Evolutionary conservation across 2,113 vertebrate genomes (phyloP), one percentile per base, ranked within the genome.

Genomic region (Xiphophorus maculatus): DNA sequence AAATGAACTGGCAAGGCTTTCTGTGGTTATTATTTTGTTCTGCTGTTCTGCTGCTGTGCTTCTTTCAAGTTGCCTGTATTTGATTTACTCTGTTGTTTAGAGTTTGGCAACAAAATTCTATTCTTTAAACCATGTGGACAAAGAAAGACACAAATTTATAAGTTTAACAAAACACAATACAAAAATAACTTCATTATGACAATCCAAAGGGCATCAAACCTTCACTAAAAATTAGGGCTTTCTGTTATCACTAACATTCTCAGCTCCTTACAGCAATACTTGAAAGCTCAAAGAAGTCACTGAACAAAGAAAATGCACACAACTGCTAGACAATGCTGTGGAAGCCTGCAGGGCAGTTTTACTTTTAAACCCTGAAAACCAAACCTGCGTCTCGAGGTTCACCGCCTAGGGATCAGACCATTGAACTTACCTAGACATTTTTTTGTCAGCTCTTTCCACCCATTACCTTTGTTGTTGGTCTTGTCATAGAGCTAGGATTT

Each of bases 391-490:
- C 54, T 37, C 3, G 9, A 51, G 10, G 35, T 62, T 71, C 70
- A 15, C 71, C 10, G 71, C 82, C 29, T 67, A 58, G 58, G 44
- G 76, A 40, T 86, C 71, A 22, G 22, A 54, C 83, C 84, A 86
- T 84, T 86, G 80, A 74, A 28, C 68, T 29, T 35, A 35, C 37
- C 80, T 70, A 54, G 73, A 82, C 75, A 85, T 70, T 29, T 79
- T 83, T 77, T 86, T 82, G 81, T 87, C 87, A 72, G 72, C 61
- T 63, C 66, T 84, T 85, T 84, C 77, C 83, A 84, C 73, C 82
- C 79, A 80, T 75, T 71, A 63, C 64, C 62, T 73, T 82, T 86
- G 84, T 88, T 88, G 82, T 60, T 35, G 79, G 81, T 73, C 69
- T 60, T 63, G 84, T 80, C 66, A 71, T 3, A 29, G 64, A 44